Percentiles rank a stretch among this genome's conserved stretches.
Evolutionary conservation across 1,140 invertebrate species (phyloP).

Genomic region (Sinella curviseta): DNA sequence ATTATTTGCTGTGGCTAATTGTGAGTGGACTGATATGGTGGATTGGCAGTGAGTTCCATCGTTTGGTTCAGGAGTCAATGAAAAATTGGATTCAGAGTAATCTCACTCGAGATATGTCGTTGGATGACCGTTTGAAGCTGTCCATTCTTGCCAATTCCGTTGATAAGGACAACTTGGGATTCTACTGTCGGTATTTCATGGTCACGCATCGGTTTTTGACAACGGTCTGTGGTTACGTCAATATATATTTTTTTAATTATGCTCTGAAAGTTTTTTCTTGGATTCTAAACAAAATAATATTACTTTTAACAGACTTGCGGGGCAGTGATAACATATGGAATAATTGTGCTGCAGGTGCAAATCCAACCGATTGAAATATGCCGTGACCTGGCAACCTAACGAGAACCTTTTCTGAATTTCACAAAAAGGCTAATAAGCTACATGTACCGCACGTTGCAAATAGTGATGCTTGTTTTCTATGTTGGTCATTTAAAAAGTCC

Average conservation of each 20-base stretch:
- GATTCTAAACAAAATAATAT: too few species aligned
- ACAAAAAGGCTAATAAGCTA: too few species aligned
- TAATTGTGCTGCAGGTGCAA: constrained; percentile 2
- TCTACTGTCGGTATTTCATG: constrained; percentile 4
- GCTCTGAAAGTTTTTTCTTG: background rate
- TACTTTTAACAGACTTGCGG: constrained; percentile 15
- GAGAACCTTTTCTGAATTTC: background rate
- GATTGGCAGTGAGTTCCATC: constrained; percentile 11
- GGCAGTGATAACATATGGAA: constrained; percentile 1
- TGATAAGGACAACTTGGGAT: background rate
- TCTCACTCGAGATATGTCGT: background rate
- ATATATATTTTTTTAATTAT: too few species aligned
- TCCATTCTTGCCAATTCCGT: background rate
- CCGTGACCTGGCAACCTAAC: background rate
- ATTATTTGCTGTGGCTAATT: background rate
- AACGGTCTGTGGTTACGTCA: background rate
- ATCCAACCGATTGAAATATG: constrained; percentile 1
- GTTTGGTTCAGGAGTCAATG: background rate
- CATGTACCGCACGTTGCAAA: too few species aligned
- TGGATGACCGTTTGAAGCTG: background rate
- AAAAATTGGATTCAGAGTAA: background rate
- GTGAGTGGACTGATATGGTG: constrained; percentile 7
- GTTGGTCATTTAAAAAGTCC: too few species aligned
- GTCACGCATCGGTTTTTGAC: constrained; percentile 8
- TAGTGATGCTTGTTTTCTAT: too few species aligned